Conservation (phyloP, 2,888 invertebrate species). For the Hypercompe scribonia region DNA sequence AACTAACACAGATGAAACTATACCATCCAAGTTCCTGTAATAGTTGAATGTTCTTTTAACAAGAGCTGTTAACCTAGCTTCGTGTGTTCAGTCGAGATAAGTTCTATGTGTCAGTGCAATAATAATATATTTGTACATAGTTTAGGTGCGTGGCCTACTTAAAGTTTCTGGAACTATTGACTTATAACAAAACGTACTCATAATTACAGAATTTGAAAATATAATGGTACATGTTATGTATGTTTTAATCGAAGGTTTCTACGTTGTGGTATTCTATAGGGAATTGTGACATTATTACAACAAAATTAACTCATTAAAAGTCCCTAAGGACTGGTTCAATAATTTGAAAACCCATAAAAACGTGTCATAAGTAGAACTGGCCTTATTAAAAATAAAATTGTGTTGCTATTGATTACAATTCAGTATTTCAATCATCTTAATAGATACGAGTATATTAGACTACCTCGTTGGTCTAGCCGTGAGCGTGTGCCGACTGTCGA, state of each 20-base stretch:
- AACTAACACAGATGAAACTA: not conserved
- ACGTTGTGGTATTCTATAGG: not conserved
- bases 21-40: not conserved
- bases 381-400: no score
- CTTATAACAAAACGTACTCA: not conserved
- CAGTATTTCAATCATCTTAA: not conserved
- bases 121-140: no score
- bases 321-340: not conserved
- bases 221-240: not conserved
- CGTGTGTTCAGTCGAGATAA: not conserved
- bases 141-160: not conserved
- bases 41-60: constrained; percentile 10
- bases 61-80: not conserved
- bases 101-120: not conserved
- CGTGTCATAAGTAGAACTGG: not conserved
- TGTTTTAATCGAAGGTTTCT: not conserved
- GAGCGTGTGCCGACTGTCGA: no score
- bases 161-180: not conserved
- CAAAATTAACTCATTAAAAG: not conserved
- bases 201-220: not conserved
- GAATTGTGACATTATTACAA: not conserved
- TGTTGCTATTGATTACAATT: not conserved
- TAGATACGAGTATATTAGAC: no score
- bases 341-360: not conserved
- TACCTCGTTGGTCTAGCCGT: no score